A percentile compares a stretch with the other conserved stretches of the same genome.
These are phyloP conservation scores for Girardinus metallicus DNA, from an alignment of 2,797 vertebrate genomes.

Conservation along the genomic window DNA sequence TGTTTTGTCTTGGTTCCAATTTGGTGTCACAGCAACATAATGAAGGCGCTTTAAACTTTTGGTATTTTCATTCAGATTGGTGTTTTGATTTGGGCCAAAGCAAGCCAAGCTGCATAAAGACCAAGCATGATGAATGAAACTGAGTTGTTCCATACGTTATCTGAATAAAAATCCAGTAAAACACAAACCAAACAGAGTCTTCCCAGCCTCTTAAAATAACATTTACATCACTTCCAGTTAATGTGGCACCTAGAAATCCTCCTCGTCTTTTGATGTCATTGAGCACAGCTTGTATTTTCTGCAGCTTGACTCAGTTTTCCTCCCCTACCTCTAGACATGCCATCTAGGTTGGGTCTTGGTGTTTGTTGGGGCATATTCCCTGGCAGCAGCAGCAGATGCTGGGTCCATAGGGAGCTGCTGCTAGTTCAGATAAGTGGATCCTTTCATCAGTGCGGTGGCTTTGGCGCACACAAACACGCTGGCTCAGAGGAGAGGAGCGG, in stretches of 20 bases:
- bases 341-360: constrained; percentile 21
- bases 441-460: constrained; percentile 44
- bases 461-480: constrained; percentile 10
- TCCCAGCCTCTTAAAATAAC: constrained; percentile 39
- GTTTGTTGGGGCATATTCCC: constrained; percentile 18
- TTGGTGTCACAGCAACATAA: not conserved
- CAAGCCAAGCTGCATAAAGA: constrained; percentile 7
- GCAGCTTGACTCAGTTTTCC: constrained; percentile 1
- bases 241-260: constrained; percentile 57
- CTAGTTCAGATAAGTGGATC: constrained; percentile 47
- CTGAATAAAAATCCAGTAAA: not conserved
- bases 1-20: constrained; percentile 1
- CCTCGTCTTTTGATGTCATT: constrained; percentile 42
- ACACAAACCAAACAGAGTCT: constrained; percentile 5
- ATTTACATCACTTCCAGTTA: constrained; percentile 32
- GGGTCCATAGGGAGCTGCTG: constrained; percentile 37
- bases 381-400: constrained; percentile 42
- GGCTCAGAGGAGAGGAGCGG: constrained; percentile 38
- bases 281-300: constrained; percentile 22
- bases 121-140: not conserved
- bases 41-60: not conserved
- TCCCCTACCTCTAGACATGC: constrained; percentile 15
- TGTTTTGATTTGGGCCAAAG: not conserved
- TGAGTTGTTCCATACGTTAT: not conserved
- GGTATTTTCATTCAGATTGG: constrained; percentile 1